Evolutionary conservation across 2,888 invertebrate species (phyloP).

Genomic region (Napeogenes sylphis): DNA sequence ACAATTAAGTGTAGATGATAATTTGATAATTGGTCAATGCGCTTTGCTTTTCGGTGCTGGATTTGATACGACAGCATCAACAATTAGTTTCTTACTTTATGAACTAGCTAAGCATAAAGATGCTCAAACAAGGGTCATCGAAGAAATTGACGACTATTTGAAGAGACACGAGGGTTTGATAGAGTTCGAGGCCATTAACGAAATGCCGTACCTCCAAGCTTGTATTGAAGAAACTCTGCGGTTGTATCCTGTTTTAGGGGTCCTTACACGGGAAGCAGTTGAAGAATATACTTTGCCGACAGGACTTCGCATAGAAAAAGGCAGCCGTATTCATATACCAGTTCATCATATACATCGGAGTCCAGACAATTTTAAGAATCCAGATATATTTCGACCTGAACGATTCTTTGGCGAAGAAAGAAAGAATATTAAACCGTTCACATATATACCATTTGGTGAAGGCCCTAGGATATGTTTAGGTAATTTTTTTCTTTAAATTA

Average conservation of each 20-base stretch:
- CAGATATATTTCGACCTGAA: conserved; percentile 45
- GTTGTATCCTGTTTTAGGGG: conserved; percentile 51
- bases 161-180: conserved; percentile 31
- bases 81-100: conserved; percentile 40
- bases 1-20: conserved; percentile 48
- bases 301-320: conserved; percentile 45
- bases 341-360: conserved; percentile 44
- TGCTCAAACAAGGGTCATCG: conserved; percentile 34
- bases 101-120: conserved; percentile 45
- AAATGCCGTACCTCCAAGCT: conserved; percentile 48
- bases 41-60: conserved; percentile 65
- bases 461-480: conserved; percentile 61
- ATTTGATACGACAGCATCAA: conserved; percentile 47
- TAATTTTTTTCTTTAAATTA: conserved; percentile 34
- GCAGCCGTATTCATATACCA: conserved; percentile 46
- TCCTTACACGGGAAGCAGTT: conserved; percentile 50
- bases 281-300: conserved; percentile 50
- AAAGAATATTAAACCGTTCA: conserved; percentile 40
- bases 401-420: conserved; percentile 44
- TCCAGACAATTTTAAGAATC: conserved; percentile 45
- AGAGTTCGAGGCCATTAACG: conserved; percentile 42
- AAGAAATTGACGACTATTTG: conserved; percentile 45
- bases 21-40: conserved; percentile 72
- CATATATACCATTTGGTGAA: conserved; percentile 52
- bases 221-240: conserved; percentile 52